phyloP scores from a whole-genome alignment of 2,888 invertebrate species.

The Pherbina coryleti region DNA sequence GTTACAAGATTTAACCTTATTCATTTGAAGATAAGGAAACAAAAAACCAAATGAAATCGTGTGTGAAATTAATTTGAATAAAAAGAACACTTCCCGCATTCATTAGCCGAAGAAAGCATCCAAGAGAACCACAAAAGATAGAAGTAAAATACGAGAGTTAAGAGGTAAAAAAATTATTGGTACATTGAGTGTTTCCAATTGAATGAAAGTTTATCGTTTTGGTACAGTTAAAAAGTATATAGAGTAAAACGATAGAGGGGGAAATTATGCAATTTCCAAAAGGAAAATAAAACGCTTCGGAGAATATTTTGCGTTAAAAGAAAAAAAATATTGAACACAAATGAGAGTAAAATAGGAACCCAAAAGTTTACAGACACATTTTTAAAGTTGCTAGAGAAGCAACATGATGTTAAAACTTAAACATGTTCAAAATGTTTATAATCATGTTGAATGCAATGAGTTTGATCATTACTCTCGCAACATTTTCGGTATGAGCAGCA shows the following conservation, averaged over 20 bases:
- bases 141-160: too few relatives aligned
- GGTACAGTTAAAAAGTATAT: background rate
- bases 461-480: background rate
- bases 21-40: background rate
- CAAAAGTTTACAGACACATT: too few relatives aligned
- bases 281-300: background rate
- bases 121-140: too few relatives aligned
- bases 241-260: background rate
- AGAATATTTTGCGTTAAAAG: too few relatives aligned
- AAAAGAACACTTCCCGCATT: background rate
- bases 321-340: too few relatives aligned
- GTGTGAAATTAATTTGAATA: conserved; percentile 3
- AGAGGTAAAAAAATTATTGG: background rate
- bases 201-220: background rate
- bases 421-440: background rate
- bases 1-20: too few relatives aligned
- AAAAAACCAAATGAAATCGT: background rate
- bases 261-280: background rate
- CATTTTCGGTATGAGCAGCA: background rate
- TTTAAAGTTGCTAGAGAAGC: too few relatives aligned
- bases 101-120: background rate
- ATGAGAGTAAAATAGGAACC: too few relatives aligned
- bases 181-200: background rate
- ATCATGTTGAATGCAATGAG: background rate
- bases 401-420: too few relatives aligned